Evolutionary conservation across 2,113 vertebrate species (phyloP), one percentile per base, ranked within the genome.

Genomic region (Tamias sibiricus): DNA sequence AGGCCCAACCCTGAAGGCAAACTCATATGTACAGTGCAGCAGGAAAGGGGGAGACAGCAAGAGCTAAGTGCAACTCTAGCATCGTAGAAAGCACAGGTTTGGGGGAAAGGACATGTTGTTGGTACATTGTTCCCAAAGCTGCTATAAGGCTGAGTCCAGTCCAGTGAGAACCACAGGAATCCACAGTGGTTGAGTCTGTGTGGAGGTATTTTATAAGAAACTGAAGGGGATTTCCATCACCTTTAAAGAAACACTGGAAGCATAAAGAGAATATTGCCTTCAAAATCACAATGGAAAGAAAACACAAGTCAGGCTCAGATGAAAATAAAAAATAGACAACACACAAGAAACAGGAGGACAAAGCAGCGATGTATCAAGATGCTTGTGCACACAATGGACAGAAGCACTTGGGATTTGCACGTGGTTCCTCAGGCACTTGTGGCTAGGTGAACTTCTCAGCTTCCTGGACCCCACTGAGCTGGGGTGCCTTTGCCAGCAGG

Each of bases 351-450:
- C 9, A 24, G n/a, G 30, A 74, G 32, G 10, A 26, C 20, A 88
- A n/a, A 75, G 30, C 28, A 62, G 44, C 72, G 13, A 8, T 10
- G 8, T 30, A 14, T 54, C 2, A 7, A 72, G 66, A 49, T 32
- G 62, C 28, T 44, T 16, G 17, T 57, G 1, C 2, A 35, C 0
- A 13, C 0, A 4, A 4, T 8, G 1, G n/a, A 26, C 54, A 37
- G 14, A 24, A 68, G 30, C 13, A 42, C 35, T 4, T 19, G 8
- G 24, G 13, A 12, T 32, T 71, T 40, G 4, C 17, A 2, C n/a
- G 28, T 6, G 17, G 32, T 19, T 9, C 24, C 37, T 1, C 0
- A 0, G 4, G 17, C 20, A 12, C 52, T 57, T 6, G 6, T 8
- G 4, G 11, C 1, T 3, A 35, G 19, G 19, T 35, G 42, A 47